Percentiles rank a stretch among this genome's conserved stretches.
Conservation (phyloP, 2,888 invertebrate species). For the Aspidiotus rigidus region DNA sequence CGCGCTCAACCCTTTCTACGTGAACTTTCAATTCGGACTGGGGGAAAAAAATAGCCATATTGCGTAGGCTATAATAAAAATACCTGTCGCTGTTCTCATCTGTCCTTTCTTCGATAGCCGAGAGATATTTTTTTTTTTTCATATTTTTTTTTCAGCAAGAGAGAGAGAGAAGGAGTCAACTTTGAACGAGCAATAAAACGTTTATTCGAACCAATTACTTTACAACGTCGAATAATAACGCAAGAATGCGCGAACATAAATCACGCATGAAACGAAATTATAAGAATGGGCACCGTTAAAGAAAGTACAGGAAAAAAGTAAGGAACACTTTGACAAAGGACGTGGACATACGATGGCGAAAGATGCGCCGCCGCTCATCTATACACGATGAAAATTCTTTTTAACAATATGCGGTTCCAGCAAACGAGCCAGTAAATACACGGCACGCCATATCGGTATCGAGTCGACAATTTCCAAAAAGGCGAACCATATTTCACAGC, state of each 20-base stretch:
- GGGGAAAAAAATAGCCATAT: not conserved
- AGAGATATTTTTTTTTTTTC: too few species aligned
- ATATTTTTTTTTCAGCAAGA: too few species aligned
- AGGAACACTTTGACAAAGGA: too few species aligned
- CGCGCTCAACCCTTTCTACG: too few species aligned
- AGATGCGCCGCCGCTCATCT: not conserved
- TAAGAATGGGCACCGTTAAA: conserved; percentile 4
- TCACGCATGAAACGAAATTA: conserved; percentile 13
- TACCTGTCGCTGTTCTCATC: not conserved
- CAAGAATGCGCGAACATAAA: conserved; percentile 16
- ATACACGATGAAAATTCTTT: conserved; percentile 6
- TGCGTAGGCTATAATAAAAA: not conserved
- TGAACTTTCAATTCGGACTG: too few species aligned
- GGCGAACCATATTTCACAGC: conserved; percentile 13
- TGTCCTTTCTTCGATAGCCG: not conserved
- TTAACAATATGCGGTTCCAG: conserved; percentile 18
- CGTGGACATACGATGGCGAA: not conserved
- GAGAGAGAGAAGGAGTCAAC: not conserved
- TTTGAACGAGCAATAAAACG: conserved; percentile 3
- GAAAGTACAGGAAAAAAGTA: not conserved
- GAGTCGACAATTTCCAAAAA: conserved; percentile 17
- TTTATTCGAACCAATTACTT: conserved; percentile 7
- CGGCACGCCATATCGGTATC: conserved; percentile 8
- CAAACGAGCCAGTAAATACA: not conserved
- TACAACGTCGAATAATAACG: conserved; percentile 8